A percentile compares a stretch with the other conserved stretches of the same genome.
Evolutionary conservation across 2,113 vertebrate species (phyloP).

Genomic region (Hippotragus niger): DNA sequence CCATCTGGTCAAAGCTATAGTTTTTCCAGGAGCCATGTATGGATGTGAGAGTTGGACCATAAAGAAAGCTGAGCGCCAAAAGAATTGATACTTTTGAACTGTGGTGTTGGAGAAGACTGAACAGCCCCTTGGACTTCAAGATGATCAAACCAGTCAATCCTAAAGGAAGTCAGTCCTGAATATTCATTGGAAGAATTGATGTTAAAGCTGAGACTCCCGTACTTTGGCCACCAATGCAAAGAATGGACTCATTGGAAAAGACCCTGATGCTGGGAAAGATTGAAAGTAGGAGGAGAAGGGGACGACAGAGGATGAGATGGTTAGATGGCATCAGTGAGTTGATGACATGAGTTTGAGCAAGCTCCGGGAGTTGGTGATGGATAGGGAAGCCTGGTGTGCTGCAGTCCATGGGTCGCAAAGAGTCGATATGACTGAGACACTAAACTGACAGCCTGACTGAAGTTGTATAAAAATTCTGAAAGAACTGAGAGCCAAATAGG

Average conservation of each 20-base stretch:
- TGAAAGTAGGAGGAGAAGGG: neutral
- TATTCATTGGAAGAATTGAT: neutral
- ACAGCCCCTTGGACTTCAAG: neutral
- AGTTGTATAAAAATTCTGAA: neutral
- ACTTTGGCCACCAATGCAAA: neutral
- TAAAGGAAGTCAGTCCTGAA: neutral
- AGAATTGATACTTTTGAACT: neutral
- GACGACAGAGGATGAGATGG: neutral
- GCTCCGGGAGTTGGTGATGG: neutral
- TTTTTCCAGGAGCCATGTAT: neutral
- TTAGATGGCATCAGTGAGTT: neutral
- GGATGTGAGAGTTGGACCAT: neutral
- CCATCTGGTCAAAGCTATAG: neutral
- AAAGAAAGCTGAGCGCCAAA: neutral
- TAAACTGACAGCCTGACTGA: neutral
- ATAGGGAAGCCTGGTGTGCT: neutral
- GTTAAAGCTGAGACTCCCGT: neutral
- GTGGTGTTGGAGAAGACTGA: neutral
- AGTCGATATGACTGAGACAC: neutral
- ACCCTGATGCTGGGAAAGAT: neutral
- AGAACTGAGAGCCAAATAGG: neutral
- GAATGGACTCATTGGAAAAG: neutral
- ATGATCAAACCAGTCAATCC: neutral
- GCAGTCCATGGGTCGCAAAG: neutral
- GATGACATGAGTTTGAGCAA: neutral